Evolutionary conservation across 2,888 invertebrate genomes (phyloP).

Genomic region (Andrena bucephala): DNA sequence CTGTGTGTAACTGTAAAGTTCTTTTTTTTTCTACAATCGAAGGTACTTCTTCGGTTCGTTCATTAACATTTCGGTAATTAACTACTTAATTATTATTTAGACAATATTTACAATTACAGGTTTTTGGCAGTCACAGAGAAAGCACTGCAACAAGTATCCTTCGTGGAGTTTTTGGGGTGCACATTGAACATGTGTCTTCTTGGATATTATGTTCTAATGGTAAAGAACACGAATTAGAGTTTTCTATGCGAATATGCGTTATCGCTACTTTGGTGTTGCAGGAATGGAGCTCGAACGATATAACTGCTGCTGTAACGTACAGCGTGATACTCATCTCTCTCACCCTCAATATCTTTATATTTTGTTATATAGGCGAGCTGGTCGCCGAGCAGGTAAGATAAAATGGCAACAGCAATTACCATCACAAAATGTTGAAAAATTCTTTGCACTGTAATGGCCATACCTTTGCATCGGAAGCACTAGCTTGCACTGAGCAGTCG

Average conservation of each 20-base stretch:
- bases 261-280: neutral
- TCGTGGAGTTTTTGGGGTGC: slow-evolving; percentile 78
- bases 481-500: neutral
- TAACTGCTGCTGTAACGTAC: slow-evolving; percentile 57
- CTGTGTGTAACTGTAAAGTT: too few relatives aligned
- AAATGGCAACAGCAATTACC: neutral
- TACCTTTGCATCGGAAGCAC: neutral
- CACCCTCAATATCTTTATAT: slow-evolving; percentile 78
- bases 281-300: slow-evolving; percentile 41
- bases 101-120: slow-evolving; percentile 29
- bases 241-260: neutral
- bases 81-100: too few relatives aligned
- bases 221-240: slow-evolving; percentile 20
- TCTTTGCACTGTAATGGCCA: neutral
- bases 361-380: slow-evolving; percentile 78
- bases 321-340: slow-evolving; percentile 73
- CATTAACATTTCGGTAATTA: too few relatives aligned
- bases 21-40: too few relatives aligned
- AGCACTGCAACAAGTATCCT: slow-evolving; percentile 72
- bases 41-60: too few relatives aligned
- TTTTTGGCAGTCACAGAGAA: slow-evolving; percentile 44
- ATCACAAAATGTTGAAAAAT: neutral
- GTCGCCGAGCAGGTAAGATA: slow-evolving; percentile 71
- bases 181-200: slow-evolving; percentile 77
- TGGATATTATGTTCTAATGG: slow-evolving; percentile 78